These are phyloP conservation scores for Zophobas atratus DNA, from an alignment of 1,140 invertebrate species.

Conservation along the genomic window DNA sequence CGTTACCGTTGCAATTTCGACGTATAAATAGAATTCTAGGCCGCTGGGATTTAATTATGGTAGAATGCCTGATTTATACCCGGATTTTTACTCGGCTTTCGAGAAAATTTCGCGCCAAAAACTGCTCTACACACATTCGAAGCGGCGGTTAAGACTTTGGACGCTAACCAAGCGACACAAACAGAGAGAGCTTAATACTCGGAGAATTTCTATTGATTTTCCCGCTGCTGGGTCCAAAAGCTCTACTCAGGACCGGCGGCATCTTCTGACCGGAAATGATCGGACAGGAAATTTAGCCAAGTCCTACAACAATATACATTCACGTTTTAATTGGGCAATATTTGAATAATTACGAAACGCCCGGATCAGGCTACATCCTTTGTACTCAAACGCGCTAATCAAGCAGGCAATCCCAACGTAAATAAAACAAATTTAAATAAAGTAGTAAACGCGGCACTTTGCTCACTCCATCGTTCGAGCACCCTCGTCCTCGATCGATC, in stretches of 20 bases:
- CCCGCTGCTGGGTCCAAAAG: conserved; percentile 36
- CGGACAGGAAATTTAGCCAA: conserved; percentile 34
- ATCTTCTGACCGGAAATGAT: conserved; percentile 38
- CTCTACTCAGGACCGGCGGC: conserved; percentile 11
- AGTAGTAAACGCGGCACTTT: neutral
- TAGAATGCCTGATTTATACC: conserved; percentile 13
- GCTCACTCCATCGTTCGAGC: neutral
- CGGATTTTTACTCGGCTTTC: conserved; percentile 13
- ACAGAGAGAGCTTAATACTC: conserved; percentile 26
- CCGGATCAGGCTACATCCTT: neutral
- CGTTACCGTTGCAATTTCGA: conserved; percentile 33
- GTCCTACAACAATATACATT: conserved; percentile 25
- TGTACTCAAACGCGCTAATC: neutral
- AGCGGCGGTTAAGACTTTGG: conserved; percentile 7
- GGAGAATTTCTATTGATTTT: conserved; percentile 40
- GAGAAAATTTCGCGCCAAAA: conserved; percentile 29
- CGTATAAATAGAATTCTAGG: conserved; percentile 31
- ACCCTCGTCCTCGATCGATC: neutral
- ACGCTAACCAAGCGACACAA: conserved; percentile 4
- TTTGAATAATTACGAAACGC: conserved; percentile 30
- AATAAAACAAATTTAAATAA: neutral
- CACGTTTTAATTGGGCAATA: conserved; percentile 35
- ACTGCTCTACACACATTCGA: conserved; percentile 5
- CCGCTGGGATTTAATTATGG: conserved; percentile 32
- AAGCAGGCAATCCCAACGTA: neutral